phyloP scores from a whole-genome alignment of 1,140 invertebrate species.

The Pemphigus obesinymphae region DNA sequence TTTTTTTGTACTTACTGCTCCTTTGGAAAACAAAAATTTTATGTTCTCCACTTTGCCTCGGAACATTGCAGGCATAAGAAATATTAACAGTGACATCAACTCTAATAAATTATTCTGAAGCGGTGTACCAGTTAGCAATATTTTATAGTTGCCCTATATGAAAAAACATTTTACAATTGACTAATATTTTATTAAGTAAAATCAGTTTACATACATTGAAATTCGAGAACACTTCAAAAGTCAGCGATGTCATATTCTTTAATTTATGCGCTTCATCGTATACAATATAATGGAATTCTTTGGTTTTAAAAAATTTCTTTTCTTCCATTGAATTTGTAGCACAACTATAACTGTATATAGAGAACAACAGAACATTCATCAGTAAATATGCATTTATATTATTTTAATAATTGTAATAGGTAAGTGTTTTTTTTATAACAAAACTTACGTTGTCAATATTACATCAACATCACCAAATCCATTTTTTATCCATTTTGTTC shows the following conservation, averaged over 20 bases:
- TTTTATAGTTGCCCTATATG: constrained; percentile 67
- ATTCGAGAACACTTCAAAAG: constrained; percentile 83
- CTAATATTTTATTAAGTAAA: background rate
- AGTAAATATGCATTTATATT: background rate
- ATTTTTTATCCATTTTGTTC: constrained; percentile 71
- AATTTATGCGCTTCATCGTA: constrained; percentile 98
- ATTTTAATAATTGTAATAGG: no score
- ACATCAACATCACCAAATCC: constrained; percentile 74
- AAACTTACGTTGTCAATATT: constrained; percentile 74
- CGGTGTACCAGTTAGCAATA: constrained; percentile 86
- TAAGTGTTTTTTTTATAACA: no score
- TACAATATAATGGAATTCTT: constrained; percentile 84
- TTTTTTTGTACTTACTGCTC: constrained; percentile 40
- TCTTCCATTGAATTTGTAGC: constrained; percentile 80
- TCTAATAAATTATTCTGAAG: constrained; percentile 94
- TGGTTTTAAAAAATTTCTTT: constrained; percentile 81
- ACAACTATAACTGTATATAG: constrained; percentile 64
- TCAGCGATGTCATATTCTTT: constrained; percentile 90
- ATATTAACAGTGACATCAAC: constrained; percentile 89
- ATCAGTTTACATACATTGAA: constrained; percentile 63
- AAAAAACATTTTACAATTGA: background rate
- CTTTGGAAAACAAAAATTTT: constrained; percentile 72
- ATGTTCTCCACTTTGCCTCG: constrained; percentile 80
- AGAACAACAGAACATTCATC: background rate
- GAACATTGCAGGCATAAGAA: constrained; percentile 95